Evolutionary conservation across 2,797 vertebrate species (phyloP).

Genomic region (Squalus acanthias): DNA sequence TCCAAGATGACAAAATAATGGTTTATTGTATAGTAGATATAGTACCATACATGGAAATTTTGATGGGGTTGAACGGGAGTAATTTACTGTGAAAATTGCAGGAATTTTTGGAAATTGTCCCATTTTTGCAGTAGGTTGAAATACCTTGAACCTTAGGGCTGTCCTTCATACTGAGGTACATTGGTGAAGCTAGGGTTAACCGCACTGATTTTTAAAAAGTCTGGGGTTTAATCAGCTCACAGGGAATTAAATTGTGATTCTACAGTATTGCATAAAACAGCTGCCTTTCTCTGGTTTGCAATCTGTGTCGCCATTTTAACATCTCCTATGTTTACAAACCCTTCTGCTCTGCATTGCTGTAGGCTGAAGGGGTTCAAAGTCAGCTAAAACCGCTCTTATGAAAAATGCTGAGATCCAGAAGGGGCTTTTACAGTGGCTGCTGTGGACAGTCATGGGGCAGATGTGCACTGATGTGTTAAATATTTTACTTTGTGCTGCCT

Average conservation of each 20-base stretch:
- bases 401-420: not conserved
- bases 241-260: not conserved
- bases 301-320: not conserved
- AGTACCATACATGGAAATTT: conserved; percentile 23
- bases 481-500: not conserved
- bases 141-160: not conserved
- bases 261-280: not conserved
- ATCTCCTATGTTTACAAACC: not conserved
- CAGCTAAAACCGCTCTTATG: not conserved
- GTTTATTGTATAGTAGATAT: not conserved
- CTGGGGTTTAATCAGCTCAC: not conserved
- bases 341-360: not conserved
- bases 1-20: not conserved
- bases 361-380: not conserved
- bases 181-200: not conserved
- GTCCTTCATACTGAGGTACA: not conserved
- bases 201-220: not conserved
- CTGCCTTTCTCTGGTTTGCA: not conserved
- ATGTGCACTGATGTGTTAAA: not conserved
- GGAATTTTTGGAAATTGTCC: conserved; percentile 16
- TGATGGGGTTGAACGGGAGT: not conserved
- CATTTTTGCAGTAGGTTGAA: not conserved
- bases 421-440: not conserved
- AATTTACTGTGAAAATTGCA: conserved; percentile 28
- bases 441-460: not conserved